phyloP scores from a whole-genome alignment of 2,113 vertebrate species.

The Platysternon megacephalum region DNA sequence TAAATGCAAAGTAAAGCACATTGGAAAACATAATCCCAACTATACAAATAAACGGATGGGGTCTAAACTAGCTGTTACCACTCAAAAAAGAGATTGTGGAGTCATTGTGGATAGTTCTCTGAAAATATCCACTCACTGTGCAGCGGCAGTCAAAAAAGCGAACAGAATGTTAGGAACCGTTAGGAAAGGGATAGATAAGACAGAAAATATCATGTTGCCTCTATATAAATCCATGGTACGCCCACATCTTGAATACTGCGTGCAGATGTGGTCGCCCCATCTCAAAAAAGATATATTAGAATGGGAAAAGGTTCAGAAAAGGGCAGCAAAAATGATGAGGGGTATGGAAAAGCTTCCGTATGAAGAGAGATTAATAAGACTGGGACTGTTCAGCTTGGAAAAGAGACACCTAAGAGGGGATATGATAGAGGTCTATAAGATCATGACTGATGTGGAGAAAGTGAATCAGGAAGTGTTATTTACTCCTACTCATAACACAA shows the following conservation, averaged over 20 bases:
- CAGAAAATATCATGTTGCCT: not conserved
- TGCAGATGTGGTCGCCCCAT: not conserved
- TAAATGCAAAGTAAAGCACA: not conserved
- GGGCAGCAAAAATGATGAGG: not conserved
- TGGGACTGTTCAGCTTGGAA: not conserved
- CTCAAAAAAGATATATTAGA: not conserved
- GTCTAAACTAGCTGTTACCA: not conserved
- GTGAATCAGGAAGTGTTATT: not conserved
- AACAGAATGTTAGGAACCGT: too few relatives aligned
- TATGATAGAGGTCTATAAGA: too few relatives aligned
- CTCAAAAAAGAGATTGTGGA: not conserved
- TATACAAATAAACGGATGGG: not conserved
- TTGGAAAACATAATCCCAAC: not conserved
- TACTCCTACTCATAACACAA: not conserved
- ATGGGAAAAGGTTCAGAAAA: not conserved
- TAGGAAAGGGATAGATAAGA: too few relatives aligned
- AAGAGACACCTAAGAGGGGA: not conserved
- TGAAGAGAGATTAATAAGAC: not conserved
- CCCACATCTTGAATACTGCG: not conserved
- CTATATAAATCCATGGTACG: not conserved
- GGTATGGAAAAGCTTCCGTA: too few relatives aligned
- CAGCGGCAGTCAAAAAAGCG: not conserved
- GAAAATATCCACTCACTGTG: not conserved
- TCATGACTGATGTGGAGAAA: not conserved
- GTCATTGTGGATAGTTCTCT: not conserved